phyloP scores from a whole-genome alignment of 2,888 invertebrate genomes.

The Lasius platythorax region DNA sequence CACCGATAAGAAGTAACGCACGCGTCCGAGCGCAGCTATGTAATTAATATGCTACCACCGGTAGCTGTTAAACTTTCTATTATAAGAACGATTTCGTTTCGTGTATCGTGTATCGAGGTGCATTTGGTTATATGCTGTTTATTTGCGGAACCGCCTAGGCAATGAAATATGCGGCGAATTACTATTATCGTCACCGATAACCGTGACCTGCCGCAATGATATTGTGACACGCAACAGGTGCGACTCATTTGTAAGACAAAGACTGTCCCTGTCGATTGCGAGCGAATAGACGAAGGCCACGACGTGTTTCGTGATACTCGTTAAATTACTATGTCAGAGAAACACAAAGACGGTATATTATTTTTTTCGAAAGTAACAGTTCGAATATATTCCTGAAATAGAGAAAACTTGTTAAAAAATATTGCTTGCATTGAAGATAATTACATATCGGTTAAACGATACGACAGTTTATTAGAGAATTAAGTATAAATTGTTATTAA shows the following conservation, averaged over 20 bases:
- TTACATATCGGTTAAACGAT: neutral
- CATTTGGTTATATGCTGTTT: conserved; percentile 51
- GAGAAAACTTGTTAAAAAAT: neutral
- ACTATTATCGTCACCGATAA: conserved; percentile 52
- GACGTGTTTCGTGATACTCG: conserved; percentile 39
- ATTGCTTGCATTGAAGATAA: neutral
- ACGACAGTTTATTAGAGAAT: neutral
- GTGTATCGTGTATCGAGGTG: conserved; percentile 58
- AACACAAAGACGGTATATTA: neutral
- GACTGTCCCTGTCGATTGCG: conserved; percentile 36
- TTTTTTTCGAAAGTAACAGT: neutral
- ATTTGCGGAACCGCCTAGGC: conserved; percentile 39
- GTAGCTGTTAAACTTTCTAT: conserved; percentile 81
- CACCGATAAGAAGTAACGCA: conserved; percentile 58
- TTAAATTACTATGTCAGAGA: neutral
- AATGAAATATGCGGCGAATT: conserved; percentile 51
- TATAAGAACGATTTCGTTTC: conserved; percentile 80
- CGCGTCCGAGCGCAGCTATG: conserved; percentile 40
- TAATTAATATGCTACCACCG: conserved; percentile 76
- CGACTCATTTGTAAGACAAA: conserved; percentile 43
- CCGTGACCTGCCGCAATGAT: conserved; percentile 65
- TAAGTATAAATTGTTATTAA: neutral
- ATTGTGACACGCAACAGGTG: conserved; percentile 52
- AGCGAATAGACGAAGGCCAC: conserved; percentile 49
- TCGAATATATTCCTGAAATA: neutral